Base-by-base conservation (phyloP, 2,113 vertebrate genomes). In the Setophaga coronata region DNA sequence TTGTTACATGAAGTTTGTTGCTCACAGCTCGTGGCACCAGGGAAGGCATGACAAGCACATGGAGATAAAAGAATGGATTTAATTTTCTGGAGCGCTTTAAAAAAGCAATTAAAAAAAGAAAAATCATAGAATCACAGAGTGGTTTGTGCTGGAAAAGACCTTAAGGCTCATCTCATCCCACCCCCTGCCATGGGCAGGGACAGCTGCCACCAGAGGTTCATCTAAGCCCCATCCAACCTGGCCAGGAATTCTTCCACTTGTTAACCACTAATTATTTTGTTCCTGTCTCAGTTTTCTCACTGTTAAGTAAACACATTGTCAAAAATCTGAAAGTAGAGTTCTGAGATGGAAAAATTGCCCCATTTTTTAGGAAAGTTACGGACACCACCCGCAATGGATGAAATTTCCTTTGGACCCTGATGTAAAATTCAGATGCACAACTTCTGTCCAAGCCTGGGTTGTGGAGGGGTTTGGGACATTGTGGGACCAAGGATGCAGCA, bases 291-390 rank as follows among this genome's bases (percentile, higher is more conserved):
- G 3, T 47, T 77, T 91, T 53, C 11, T 43, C 34, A 9, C 18
- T 43, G 1, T 54, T 69, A 19, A 0, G 1, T 4, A 33, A 77
- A 58, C 10, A 1, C 2, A 10, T 33, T 11, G 21, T 16, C 14
- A 89, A 81, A 91, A 47, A 54, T 43, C 9, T 33, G 3, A 18
- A 42, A 61, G 16, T 29, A 53, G 15, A 45, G 3, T 16, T 23
- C n/a, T 62, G 33, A 71, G 14, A 17, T 20, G 38, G 15, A 56
- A 67, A 67, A 20, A 4, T 20, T 23, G 25, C 15, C 14, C 6
- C 17, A 8, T 10, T 5, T 10, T 26, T 90, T 16, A 6, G 28
- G 38, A 47, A 21, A 45, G 12, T 6, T 13, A 7, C 1, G 10
- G 9, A 23, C 19, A 66, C 8, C 8, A 76, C 14, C 38, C 10